Conservation (phyloP, 2,797 vertebrate genomes). For the Leuciscus waleckii region DNA sequence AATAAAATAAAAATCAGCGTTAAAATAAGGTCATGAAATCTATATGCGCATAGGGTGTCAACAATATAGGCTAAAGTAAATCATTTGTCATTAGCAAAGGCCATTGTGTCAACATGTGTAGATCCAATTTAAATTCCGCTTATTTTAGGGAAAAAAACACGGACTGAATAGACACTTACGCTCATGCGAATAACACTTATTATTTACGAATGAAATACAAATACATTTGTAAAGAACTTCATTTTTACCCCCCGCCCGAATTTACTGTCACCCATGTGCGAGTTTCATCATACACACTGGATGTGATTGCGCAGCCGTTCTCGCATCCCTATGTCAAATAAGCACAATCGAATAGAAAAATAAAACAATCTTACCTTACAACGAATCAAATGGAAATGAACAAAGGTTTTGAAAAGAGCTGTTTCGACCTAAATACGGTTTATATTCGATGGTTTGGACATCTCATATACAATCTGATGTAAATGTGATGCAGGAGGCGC, state of each 20-base stretch:
- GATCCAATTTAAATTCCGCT: background rate
- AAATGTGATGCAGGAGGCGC: constrained; percentile 38
- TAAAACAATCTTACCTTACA: constrained; percentile 50
- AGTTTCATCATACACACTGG: constrained; percentile 78
- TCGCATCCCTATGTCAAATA: background rate
- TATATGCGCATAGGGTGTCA: background rate
- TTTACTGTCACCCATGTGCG: constrained; percentile 67
- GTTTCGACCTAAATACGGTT: background rate
- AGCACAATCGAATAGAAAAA: background rate
- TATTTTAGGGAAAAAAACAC: background rate
- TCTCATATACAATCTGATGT: constrained; percentile 7
- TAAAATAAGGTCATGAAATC: background rate
- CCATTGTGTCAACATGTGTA: background rate
- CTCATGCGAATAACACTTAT: background rate
- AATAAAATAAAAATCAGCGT: background rate
- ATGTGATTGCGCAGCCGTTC: constrained; percentile 60
- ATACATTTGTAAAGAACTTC: constrained; percentile 6
- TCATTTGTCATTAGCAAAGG: background rate
- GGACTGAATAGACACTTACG: background rate
- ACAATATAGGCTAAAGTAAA: background rate
- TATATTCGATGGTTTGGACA: background rate
- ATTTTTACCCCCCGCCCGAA: constrained; percentile 46
- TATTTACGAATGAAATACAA: background rate
- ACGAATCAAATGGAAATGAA: background rate
- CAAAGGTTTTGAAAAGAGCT: background rate